These are phyloP conservation scores for Phorcus lineatus DNA, from an alignment of 2,888 invertebrate species.

Conservation along the genomic window DNA sequence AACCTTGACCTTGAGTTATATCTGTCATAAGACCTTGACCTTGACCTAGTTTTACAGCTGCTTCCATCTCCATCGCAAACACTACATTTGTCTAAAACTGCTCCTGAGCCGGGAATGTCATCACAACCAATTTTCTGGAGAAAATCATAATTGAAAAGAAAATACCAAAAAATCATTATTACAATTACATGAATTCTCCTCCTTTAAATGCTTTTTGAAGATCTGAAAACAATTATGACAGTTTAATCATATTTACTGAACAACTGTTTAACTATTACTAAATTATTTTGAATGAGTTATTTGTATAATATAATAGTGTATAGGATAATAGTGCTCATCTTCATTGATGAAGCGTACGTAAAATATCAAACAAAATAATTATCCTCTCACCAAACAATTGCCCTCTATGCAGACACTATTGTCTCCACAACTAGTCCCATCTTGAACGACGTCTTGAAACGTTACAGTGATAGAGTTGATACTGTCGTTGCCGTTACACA, in stretches of 20 bases:
- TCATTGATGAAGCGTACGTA: too few relatives aligned
- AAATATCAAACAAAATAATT: too few relatives aligned
- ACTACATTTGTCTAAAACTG: slow-evolving; percentile 90
- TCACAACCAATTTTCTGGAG: slow-evolving; percentile 89
- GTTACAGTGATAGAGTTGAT: not conserved
- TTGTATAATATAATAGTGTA: not conserved
- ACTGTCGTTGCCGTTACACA: slow-evolving; percentile 77
- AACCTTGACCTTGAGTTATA: slow-evolving; percentile 80
- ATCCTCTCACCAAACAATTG: slow-evolving; percentile 85
- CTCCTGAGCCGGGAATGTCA: slow-evolving; percentile 87
- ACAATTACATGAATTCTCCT: too few relatives aligned
- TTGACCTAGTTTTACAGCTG: slow-evolving; percentile 77
- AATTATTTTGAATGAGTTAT: too few relatives aligned
- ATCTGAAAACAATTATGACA: too few relatives aligned
- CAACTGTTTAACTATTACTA: not conserved
- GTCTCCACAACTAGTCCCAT: slow-evolving; percentile 91
- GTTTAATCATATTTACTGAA: too few relatives aligned
- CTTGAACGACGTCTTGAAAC: slow-evolving; percentile 86
- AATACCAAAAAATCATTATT: not conserved
- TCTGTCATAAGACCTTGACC: too few relatives aligned
- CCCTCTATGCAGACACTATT: slow-evolving; percentile 96
- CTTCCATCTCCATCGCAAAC: slow-evolving; percentile 90
- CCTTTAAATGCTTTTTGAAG: too few relatives aligned
- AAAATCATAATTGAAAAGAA: slow-evolving; percentile 31
- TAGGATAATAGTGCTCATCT: too few relatives aligned